Evolutionary conservation across 2,113 vertebrate species (phyloP).

Genomic region (Eudyptes chrysolophus): DNA sequence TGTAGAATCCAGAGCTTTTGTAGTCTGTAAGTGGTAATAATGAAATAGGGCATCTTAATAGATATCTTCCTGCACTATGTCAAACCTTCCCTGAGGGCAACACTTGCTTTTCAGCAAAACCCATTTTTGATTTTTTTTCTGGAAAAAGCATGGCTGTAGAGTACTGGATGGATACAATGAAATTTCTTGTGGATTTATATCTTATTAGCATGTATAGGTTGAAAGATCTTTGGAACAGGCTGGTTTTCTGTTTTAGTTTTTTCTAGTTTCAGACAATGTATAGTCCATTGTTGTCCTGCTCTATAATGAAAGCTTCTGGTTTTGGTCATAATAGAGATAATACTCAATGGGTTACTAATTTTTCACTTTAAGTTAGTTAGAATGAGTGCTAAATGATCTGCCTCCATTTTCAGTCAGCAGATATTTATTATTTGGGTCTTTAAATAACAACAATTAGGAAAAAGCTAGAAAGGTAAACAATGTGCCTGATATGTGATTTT

Average conservation of each 20-base stretch:
- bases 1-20: neutral
- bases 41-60: neutral
- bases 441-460: neutral
- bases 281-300: neutral
- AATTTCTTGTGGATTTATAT: neutral
- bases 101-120: neutral
- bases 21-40: neutral
- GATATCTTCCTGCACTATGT: neutral
- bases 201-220: neutral
- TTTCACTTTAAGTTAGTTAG: neutral
- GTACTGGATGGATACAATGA: neutral
- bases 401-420: neutral
- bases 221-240: neutral
- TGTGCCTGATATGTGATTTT: neutral
- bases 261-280: neutral
- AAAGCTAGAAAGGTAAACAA: neutral
- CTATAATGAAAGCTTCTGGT: neutral
- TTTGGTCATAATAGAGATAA: neutral
- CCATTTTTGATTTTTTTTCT: neutral
- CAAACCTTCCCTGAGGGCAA: neutral
- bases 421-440: neutral
- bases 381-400: neutral
- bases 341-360: neutral
- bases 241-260: neutral
- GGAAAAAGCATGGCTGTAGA: neutral